A percentile compares a stretch with the other conserved stretches of the same genome.
phyloP scores from a whole-genome alignment of 2,113 vertebrate species.

The Elanoides forficatus region DNA sequence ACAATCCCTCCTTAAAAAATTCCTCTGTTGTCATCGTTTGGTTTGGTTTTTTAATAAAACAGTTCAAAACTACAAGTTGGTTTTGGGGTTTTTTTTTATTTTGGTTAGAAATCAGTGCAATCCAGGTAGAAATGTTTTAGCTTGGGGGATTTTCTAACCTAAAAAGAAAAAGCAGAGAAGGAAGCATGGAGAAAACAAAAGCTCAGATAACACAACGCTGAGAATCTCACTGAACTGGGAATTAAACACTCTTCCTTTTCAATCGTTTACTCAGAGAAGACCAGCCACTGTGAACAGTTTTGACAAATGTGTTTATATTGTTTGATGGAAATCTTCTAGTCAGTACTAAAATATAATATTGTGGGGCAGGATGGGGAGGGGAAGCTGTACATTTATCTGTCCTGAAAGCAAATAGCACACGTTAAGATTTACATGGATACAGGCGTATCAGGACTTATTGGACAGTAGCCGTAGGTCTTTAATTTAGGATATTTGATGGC shows the following conservation, averaged over 20 bases:
- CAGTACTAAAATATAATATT: not conserved
- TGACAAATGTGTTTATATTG: constrained; percentile 23
- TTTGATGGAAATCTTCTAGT: constrained; percentile 2
- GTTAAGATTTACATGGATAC: not conserved
- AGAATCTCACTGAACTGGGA: not conserved
- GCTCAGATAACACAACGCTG: not conserved
- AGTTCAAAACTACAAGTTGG: not conserved
- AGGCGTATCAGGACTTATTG: not conserved
- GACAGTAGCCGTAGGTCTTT: not conserved
- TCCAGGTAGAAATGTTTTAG: not conserved
- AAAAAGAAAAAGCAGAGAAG: not conserved
- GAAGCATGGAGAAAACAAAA: not conserved
- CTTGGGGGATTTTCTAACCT: not conserved
- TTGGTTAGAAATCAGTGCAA: not conserved
- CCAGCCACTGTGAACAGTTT: not conserved
- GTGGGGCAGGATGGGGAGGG: not conserved
- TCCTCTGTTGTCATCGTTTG: fast-evolving
- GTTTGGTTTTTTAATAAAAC: not conserved
- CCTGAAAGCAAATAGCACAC: not conserved
- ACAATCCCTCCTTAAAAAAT: not conserved
- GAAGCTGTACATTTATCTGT: not conserved
- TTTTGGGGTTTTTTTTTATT: not conserved
- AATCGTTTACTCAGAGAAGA: not conserved
- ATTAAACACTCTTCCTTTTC: not conserved
- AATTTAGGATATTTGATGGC: not conserved